These are phyloP conservation scores for Zele albiditarsus DNA, from an alignment of 2,888 invertebrate species.

Conservation along the genomic window DNA sequence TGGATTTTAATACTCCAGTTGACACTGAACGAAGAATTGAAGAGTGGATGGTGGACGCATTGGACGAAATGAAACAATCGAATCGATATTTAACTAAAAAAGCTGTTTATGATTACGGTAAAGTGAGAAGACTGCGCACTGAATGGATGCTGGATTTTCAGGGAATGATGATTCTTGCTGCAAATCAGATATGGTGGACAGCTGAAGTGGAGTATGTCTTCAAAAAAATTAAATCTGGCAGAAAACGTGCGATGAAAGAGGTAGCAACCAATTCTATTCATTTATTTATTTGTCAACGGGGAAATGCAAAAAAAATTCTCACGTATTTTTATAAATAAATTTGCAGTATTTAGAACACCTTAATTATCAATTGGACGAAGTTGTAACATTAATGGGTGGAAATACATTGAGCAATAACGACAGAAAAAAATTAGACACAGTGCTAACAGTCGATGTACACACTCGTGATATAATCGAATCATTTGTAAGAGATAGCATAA, in stretches of 20 bases:
- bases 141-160: constrained; percentile 93
- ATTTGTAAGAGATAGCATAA: constrained; percentile 86
- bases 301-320: no score
- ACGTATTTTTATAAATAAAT: not conserved
- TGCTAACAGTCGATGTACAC: constrained; percentile 93
- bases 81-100: constrained; percentile 91
- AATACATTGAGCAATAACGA: constrained; percentile 82
- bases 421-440: constrained; percentile 89
- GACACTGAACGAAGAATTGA: constrained; percentile 88
- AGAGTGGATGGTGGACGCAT: constrained; percentile 92
- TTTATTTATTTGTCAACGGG: no score
- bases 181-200: constrained; percentile 96
- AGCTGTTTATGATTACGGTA: constrained; percentile 90
- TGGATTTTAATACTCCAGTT: constrained; percentile 85
- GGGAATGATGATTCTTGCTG: constrained; percentile 89
- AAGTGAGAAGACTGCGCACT: constrained; percentile 78
- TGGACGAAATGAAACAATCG: constrained; percentile 88
- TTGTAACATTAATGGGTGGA: constrained; percentile 76
- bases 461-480: constrained; percentile 91
- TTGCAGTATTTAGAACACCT: constrained; percentile 81
- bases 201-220: constrained; percentile 95
- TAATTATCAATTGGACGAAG: constrained; percentile 87
- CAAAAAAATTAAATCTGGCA: constrained; percentile 80
- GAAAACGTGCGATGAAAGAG: constrained; percentile 92
- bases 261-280: constrained; percentile 49